These are phyloP conservation scores for Timema cristinae DNA, from an alignment of 2,888 invertebrate genomes.

Conservation along the genomic window DNA sequence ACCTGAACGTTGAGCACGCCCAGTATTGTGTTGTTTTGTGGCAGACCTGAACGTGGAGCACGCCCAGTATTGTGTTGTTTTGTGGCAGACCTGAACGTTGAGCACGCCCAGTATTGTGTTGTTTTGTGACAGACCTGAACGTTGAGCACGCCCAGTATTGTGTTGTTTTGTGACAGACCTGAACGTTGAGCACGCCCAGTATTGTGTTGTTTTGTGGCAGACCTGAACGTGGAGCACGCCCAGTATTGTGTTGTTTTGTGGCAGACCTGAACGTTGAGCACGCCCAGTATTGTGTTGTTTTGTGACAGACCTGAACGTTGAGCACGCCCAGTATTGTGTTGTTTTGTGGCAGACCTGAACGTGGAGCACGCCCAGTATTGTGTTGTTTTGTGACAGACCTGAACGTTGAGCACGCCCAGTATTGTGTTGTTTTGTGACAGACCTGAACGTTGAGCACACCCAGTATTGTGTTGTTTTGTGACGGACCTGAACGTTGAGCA, in stretches of 20 bases:
- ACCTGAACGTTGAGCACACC: slow-evolving; percentile 93
- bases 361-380: slow-evolving; percentile 93
- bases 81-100: slow-evolving; percentile 92
- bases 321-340: slow-evolving; percentile 91
- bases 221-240: slow-evolving; percentile 93
- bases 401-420: slow-evolving; percentile 92
- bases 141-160: slow-evolving; percentile 93
- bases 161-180: too few relatives aligned
- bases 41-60: slow-evolving; percentile 95
- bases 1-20: slow-evolving; percentile 93
- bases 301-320: slow-evolving; percentile 92
- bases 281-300: too few relatives aligned
- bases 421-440: too few relatives aligned
- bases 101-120: slow-evolving; percentile 91
- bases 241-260: too few relatives aligned
- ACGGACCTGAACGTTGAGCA: slow-evolving; percentile 95
- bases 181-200: slow-evolving; percentile 92
- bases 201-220: too few relatives aligned
- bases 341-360: slow-evolving; percentile 89
- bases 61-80: too few relatives aligned
- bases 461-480: too few relatives aligned
- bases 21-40: too few relatives aligned
- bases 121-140: slow-evolving; percentile 89
- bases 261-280: slow-evolving; percentile 95
- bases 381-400: too few relatives aligned